Conservation (phyloP, 2,888 invertebrate genomes). For the Oxystoma pomonae region DNA sequence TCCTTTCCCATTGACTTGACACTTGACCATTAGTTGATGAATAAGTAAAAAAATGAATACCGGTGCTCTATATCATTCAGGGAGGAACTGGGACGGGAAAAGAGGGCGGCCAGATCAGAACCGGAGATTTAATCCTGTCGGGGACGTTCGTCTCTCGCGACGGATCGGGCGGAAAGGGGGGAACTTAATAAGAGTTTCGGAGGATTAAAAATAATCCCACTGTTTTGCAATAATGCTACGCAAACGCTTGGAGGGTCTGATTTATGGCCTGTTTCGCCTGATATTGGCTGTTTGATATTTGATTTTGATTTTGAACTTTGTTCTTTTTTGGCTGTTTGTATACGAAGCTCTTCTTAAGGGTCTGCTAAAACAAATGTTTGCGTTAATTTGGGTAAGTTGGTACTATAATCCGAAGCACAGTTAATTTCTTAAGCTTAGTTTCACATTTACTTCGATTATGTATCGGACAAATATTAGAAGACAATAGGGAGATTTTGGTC, state of each 20-base stretch:
- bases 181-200: slow-evolving; percentile 50
- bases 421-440: no score
- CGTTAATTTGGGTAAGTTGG: no score
- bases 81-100: slow-evolving; percentile 9
- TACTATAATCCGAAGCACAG: no score
- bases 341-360: no score
- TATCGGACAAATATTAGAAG: no score
- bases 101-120: slow-evolving; percentile 39
- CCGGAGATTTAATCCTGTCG: slow-evolving; percentile 50
- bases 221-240: slow-evolving; percentile 48
- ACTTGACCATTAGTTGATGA: no score
- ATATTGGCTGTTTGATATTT: slow-evolving; percentile 21
- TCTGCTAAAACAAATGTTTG: no score
- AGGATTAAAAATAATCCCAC: slow-evolving; percentile 50
- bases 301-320: background rate
- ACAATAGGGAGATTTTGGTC: no score
- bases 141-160: slow-evolving; percentile 37
- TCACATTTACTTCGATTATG: no score
- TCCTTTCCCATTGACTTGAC: no score
- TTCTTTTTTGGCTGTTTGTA: background rate
- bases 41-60: no score
- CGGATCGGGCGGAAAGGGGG: slow-evolving; percentile 37
- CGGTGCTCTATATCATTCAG: background rate
- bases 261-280: slow-evolving; percentile 26
- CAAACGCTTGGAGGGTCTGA: slow-evolving; percentile 22